phyloP scores from a whole-genome alignment of 1,140 invertebrate species.

The Doryteuthis pealeii region DNA sequence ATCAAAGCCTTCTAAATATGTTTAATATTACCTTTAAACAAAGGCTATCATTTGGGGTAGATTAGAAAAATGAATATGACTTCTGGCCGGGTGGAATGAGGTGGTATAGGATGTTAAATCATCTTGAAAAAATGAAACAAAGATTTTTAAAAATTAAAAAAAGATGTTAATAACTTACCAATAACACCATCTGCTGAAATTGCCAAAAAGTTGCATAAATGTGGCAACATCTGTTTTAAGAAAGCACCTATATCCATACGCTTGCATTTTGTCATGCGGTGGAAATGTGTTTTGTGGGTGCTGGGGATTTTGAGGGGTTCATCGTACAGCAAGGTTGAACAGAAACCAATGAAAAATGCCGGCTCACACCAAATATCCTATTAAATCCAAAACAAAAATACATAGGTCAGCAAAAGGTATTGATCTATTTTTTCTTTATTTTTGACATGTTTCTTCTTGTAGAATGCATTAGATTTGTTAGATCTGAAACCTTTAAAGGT shows the following conservation, averaged over 20 bases:
- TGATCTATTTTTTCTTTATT: neutral
- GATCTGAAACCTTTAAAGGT: too few relatives aligned
- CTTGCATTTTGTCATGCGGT: constrained; percentile 20
- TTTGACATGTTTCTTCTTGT: neutral
- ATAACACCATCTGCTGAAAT: constrained; percentile 30
- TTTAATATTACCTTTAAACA: too few relatives aligned
- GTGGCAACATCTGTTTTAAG: constrained; percentile 23
- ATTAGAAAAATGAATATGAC: too few relatives aligned
- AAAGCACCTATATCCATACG: constrained; percentile 19
- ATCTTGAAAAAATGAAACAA: too few relatives aligned
- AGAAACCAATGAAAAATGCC: constrained; percentile 23
- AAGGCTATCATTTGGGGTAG: too few relatives aligned
- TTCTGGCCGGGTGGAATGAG: too few relatives aligned
- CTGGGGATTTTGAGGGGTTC: constrained; percentile 22
- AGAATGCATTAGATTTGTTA: neutral
- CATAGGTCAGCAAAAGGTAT: too few relatives aligned
- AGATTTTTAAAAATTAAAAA: too few relatives aligned
- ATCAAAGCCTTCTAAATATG: too few relatives aligned
- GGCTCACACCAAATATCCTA: constrained; percentile 28
- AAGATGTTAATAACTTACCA: constrained; percentile 19
- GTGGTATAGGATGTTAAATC: too few relatives aligned
- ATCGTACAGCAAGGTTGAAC: constrained; percentile 25
- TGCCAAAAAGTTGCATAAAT: constrained; percentile 23
- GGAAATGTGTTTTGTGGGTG: constrained; percentile 11
- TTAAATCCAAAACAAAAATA: constrained; percentile 8